Base-by-base conservation (phyloP, 1,140 invertebrate genomes). In the Apis florea region DNA sequence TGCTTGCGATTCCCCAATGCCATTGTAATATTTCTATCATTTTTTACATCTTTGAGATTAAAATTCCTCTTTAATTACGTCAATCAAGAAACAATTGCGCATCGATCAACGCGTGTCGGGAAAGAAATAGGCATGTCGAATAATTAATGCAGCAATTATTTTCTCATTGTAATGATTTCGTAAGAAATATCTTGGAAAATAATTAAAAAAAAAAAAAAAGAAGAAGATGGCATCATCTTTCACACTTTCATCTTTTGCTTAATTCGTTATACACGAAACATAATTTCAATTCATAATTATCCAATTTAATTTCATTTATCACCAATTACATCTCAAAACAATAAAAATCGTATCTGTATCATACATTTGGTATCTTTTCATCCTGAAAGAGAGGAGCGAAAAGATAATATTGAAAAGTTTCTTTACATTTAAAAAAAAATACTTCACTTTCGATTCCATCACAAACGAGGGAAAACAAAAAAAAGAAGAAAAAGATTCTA, bases 131-230 rank as follows among this genome's bases (percentile, higher is more conserved):
- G 51, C 49, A n/a, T 70, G 10, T 54, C 49, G 24, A 54, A 70
- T 70, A 70, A 70, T 70, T 70, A 70, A 70, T 53, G 12, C 49
- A 69, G 67, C 24, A 53, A 70, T 70, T 53, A 70, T 26, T 53
- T 51, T 31, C 47, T 4, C 49, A 70, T 70, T 17, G 31, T 13
- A 31, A 70, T 12, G n/a, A 70, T 69, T 69, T 69, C 24, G 19
- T 70, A 53, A 12, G 47, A 21, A 40, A 40, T 40, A 40, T 6
- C 17, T 17, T 21, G 4, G 10, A 19, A 17, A n/a, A n/a, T 21
- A 53, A 69, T 69, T 69, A 69, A 69, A 69, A 69, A 26, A 49
- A 15, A 17, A 15, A n/a, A n/a, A n/a, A n/a, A n/a, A n/a, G n/a
- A n/a, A n/a, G n/a, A n/a, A n/a, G n/a, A n/a, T n/a, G 24, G 19